Base-by-base conservation (phyloP, 2,113 vertebrate genomes). In the Bujurquina vittata region DNA sequence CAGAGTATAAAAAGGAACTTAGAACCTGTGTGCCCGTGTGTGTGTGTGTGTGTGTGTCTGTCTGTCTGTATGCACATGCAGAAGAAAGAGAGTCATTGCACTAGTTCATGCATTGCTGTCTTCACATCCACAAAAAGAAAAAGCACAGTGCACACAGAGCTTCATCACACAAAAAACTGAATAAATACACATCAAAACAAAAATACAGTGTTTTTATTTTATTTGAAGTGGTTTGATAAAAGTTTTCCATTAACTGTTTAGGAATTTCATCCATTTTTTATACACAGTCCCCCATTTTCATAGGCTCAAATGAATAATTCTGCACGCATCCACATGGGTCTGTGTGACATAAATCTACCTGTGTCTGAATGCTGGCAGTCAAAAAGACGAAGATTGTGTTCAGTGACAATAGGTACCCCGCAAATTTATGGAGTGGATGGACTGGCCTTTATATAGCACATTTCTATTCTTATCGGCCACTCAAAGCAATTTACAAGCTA, bases 1-100 rank as follows among this genome's bases (percentile, higher is more conserved):
- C 11, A 8, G 22, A 82, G 83, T 65, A 79, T 78, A 83, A 85
- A 89, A 86, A 58, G 77, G 57, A 82, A 78, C n/a, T 77, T 80
- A 75, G 84, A 54, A 89, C 89, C 60, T 77, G 62, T 61, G 29
- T 65, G 49, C 49, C 67, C n/a, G 56, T 37, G 73, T n/a, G 20
- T 22, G 11, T 58, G 75, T 83, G 80, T 72, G 84, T 46, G 40
- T 20, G 63, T 74, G 73, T 75, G 37, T 54, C 76, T 22, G 61
- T 22, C 10, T 26, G 26, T 26, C 26, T 26, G 26, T 26, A 26
- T 26, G 26, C 26, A 26, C 26, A 9, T 7, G 65, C 69, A 75
- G 79, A 37, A 37, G 35, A 37, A 37, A 37, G 35, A 37, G 35
- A 37, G 35, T 37, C 35, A 37, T 37, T 17, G 37, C 22, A 46